Base-by-base conservation (phyloP, 2,113 vertebrate species). In the Sterrhoptilus dennistouni region DNA sequence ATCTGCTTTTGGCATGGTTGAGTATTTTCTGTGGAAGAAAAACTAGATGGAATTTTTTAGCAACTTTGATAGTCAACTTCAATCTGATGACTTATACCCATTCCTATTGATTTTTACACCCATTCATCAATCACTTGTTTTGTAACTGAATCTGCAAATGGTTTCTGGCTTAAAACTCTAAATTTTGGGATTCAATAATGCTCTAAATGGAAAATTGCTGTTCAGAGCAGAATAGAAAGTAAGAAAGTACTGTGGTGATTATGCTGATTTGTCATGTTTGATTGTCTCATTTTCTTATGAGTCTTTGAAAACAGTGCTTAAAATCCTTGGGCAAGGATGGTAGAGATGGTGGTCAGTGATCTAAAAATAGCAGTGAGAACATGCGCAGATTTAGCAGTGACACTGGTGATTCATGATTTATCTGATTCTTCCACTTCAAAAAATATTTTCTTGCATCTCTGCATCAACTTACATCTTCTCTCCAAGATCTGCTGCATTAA, bases 381-480 rank as follows among this genome's bases (percentile, higher is more conserved):
- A 89, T 82, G 87, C 38, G 21, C 80, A 96, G 72, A 72, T 84
- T 59, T 50, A 83, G 44, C 77, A 53, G n/a, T 57, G 72, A 52
- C 89, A 86, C 56, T 86, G 82, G 90, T 95, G 92, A 95, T 95
- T 96, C 95, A 95, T 56, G 93, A 71, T 70, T 97, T 87, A 91
- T 93, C 79, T 96, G 90, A 95, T 96, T 96, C 93, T 97, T 93
- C 92, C 93, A 92, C 87, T 95, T 96, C 86, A 95, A 75, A 87
- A 96, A 96, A 82, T 91, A 94, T 82, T 93, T 86, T 79, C 86
- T 95, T 95, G 77, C 81, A 49, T 95, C 85, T 95, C 96, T 90
- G 88, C 61, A 93, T 94, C 94, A 53, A 81, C 66, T 95, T 95
- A 77, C 33, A 96, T 97, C 88, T 94, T 78, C 80, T 95, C 94